phyloP scores from a whole-genome alignment of 2,888 invertebrate genomes.

The Hofmannophila pseudospretella region DNA sequence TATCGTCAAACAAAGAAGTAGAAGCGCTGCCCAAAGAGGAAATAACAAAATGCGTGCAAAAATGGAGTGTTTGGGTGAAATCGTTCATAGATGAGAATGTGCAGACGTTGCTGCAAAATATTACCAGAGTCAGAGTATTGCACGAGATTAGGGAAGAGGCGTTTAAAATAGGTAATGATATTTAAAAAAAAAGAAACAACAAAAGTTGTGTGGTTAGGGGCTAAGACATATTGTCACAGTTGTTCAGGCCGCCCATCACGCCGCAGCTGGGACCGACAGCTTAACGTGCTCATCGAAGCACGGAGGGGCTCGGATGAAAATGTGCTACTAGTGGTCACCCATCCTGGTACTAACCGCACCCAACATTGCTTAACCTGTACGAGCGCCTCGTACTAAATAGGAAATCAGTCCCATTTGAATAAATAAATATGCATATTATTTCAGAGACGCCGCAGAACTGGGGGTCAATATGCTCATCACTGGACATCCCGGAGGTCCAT shows the following conservation, averaged over 20 bases:
- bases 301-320: too few species aligned
- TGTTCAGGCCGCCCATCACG: too few species aligned
- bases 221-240: too few species aligned
- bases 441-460: constrained; percentile 80
- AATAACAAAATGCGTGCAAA: constrained; percentile 64
- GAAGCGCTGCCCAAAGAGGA: constrained; percentile 48
- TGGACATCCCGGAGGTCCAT: constrained; percentile 76
- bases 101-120: constrained; percentile 79
- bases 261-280: too few species aligned
- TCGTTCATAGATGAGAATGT: constrained; percentile 77
- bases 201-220: too few species aligned
- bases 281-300: too few species aligned
- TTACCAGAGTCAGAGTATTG: constrained; percentile 83
- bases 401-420: too few species aligned
- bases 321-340: too few species aligned
- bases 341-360: too few species aligned
- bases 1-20: constrained; percentile 50
- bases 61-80: constrained; percentile 82
- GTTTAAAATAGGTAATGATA: constrained; percentile 76
- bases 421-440: constrained; percentile 17
- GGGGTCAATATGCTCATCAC: constrained; percentile 78
- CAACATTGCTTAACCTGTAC: too few species aligned
- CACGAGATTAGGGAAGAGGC: constrained; percentile 85
- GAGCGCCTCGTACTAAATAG: too few species aligned
- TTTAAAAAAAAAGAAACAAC: too few species aligned